Base-by-base conservation (phyloP, 2,888 invertebrate genomes). In the Calameuta idolon region DNA sequence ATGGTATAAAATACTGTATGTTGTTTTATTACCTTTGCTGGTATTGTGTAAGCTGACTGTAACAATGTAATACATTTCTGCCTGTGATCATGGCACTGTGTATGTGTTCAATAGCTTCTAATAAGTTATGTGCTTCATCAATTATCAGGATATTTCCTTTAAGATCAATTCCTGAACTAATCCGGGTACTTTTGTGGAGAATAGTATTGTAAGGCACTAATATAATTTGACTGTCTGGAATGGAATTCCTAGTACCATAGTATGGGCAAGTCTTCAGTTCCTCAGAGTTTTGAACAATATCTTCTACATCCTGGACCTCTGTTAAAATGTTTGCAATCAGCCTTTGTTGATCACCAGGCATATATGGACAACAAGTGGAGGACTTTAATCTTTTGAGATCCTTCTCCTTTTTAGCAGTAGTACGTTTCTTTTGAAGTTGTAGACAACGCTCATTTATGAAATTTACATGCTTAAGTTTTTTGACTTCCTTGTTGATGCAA, bases 51-150 rank as follows among this genome's bases (percentile, higher is more conserved):
- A 97, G 89, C 87, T 95, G 96, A 3, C 93, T 94, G 77, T 94
- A 93, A 75, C 95, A 94, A 75, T 94, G 92, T 30, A 93, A 91
- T 76, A 97, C 88, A 90, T 97, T 96, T 83, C 93, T 92, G 0
- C 94, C 93, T 0, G 93, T 94, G 23, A 98, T 92, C 69, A 96
- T 95, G 0, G 95, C 94, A 80, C 97, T 96, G 89, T 99, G 95
- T 85, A 98, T 96, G 87, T 95, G 95, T 81, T 96, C 95, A 83
- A 99, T 94, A 0, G 98, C 97, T 81, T 98, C 97, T 12, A 98
- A 92, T 1, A 99, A 93, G 91, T 99, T 99, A 87, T 99, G 99
- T 0, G 99, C 99, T 92, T 99, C 99, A 89, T 99, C 99, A 31
- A 97, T 93, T 79, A 99, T 96, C 0, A 99, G 93, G 35, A 98